phyloP scores from a whole-genome alignment of 2,113 vertebrate species.

The Rhineura floridana region DNA sequence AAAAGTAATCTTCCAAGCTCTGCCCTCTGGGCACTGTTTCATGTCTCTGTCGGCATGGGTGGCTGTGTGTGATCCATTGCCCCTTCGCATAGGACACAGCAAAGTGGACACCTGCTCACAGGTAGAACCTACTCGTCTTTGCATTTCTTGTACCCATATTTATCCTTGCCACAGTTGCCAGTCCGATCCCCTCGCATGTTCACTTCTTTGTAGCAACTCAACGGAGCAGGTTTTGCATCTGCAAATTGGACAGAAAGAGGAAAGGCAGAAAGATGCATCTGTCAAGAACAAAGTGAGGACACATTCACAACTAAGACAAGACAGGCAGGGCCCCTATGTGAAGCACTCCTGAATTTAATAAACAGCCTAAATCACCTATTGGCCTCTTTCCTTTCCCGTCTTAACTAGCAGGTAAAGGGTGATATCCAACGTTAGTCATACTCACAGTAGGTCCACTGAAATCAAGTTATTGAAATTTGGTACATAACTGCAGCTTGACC shows the following conservation, averaged over 20 bases:
- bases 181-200: conserved; percentile 50
- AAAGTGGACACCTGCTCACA: neutral
- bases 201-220: conserved; percentile 44
- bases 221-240: conserved; percentile 8
- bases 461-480: too few relatives aligned
- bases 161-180: conserved; percentile 49
- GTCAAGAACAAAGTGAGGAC: neutral
- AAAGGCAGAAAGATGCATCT: neutral
- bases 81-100: neutral
- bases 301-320: neutral
- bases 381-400: neutral
- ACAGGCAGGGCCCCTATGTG: too few relatives aligned
- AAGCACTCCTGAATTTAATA: neutral
- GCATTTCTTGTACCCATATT: conserved; percentile 33
- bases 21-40: too few relatives aligned
- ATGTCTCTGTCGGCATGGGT: too few relatives aligned
- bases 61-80: neutral
- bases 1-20: too few relatives aligned
- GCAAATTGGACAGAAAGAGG: too few relatives aligned
- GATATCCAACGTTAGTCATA: too few relatives aligned
- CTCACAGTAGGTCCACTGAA: too few relatives aligned
- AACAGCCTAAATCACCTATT: neutral
- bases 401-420: too few relatives aligned
- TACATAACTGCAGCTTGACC: too few relatives aligned
- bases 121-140: neutral